Evolutionary conservation across 2,888 invertebrate species (phyloP), one percentile per base, ranked within the genome.

Genomic region (Perizoma flavofasciatum): DNA sequence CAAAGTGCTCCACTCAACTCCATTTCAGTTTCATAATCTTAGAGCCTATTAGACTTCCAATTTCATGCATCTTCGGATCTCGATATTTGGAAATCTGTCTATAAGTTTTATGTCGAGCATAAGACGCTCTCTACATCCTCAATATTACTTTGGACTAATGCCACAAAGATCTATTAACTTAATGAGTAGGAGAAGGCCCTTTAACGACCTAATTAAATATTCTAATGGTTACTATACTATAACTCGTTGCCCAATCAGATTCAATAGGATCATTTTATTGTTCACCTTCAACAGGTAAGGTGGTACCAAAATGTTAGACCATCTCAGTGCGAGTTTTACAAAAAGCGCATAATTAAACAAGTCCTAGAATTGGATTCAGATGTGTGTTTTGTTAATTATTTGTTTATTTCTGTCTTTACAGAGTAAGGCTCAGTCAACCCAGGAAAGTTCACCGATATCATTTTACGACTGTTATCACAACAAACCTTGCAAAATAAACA

Each of bases 141-240:
- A 22, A 37, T 37, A 7, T 6, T 7, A 5, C 4, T 37, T 6
- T 37, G 37, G 37, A 6, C 37, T 37, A 37, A 37, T 5, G 7
- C 6, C 3, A 5, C 37, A 32, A 11, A 35, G 8, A 46, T 11
- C 49, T 49, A 45, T 40, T 53, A 52, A 39, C 11, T 11, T 49
- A 49, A 60, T 44, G 59, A 57, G 55, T 54, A n/a, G 43, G 50
- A 57, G 56, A 55, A 63, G 60, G 60, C 60, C 60, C 55, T 60
- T 55, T 55, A 55, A 58, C 49, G 57, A 54, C 57, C 57, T 60
- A 60, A 55, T 60, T 64, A 54, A 63, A 64, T 64, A 64, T 64
- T 60, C 57, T 44, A 53, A 59, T 62, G 43, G 55, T 7, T 43
- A 43, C 22, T 22, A 22, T 22, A 56, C 54, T 57, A 59, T 9